phyloP scores from a whole-genome alignment of 2,113 vertebrate genomes.

The Neotragus moschatus region DNA sequence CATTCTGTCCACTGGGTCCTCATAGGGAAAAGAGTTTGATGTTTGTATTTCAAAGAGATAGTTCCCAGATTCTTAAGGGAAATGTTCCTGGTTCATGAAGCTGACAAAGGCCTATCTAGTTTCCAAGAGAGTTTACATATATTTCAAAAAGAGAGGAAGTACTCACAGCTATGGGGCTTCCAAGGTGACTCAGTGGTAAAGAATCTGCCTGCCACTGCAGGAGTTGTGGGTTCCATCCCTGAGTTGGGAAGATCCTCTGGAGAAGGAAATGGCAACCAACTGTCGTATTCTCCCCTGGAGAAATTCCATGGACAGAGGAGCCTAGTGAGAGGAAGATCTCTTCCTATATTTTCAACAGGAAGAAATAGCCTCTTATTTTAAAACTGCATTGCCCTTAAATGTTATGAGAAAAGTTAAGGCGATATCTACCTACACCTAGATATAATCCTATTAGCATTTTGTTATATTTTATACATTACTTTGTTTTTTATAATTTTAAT shows the following conservation, averaged over 20 bases:
- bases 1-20: neutral
- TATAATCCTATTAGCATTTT: neutral
- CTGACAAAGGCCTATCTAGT: neutral
- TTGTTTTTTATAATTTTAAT: neutral
- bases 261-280: neutral
- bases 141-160: neutral
- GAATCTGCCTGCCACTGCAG: neutral
- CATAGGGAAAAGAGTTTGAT: neutral
- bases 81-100: neutral
- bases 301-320: neutral
- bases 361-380: neutral
- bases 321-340: neutral
- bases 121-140: neutral
- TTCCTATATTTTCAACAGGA: neutral
- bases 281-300: neutral
- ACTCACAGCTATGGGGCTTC: neutral
- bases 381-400: neutral
- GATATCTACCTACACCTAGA: neutral
- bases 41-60: neutral
- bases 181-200: neutral
- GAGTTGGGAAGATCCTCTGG: neutral
- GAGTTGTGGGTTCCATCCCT: neutral
- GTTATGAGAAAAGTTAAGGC: neutral
- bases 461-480: neutral
- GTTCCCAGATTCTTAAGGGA: neutral